These are phyloP conservation scores for Psilopsiagon aymara DNA, from an alignment of 2,113 vertebrate genomes.

Conservation along the genomic window DNA sequence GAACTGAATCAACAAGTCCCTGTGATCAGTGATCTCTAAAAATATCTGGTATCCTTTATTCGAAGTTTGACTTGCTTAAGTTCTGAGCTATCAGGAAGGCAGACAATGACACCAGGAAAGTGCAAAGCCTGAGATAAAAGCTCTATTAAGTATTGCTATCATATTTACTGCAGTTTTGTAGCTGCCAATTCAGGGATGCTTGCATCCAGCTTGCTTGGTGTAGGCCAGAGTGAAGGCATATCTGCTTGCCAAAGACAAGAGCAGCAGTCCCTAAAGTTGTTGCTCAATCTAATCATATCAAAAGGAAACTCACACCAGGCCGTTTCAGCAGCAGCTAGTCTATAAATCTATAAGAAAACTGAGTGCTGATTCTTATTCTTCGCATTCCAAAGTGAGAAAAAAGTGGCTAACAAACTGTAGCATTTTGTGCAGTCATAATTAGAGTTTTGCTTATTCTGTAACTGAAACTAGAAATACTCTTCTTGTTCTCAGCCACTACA, in stretches of 20 bases:
- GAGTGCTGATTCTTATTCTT: neutral
- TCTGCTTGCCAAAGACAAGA: neutral
- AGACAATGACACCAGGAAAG: neutral
- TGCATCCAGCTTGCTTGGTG: neutral
- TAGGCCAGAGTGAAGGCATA: neutral
- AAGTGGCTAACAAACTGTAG: neutral
- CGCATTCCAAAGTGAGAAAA: neutral
- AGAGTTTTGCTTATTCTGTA: neutral
- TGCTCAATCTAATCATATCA: neutral
- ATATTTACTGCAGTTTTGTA: neutral
- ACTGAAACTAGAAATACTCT: neutral
- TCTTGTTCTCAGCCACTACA: neutral
- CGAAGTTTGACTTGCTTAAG: neutral
- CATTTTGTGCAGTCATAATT: neutral
- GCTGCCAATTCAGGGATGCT: neutral
- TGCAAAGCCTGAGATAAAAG: neutral
- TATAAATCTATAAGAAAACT: neutral
- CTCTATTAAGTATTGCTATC: neutral
- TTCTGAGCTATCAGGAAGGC: neutral
- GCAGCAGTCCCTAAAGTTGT: neutral
- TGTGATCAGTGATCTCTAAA: neutral
- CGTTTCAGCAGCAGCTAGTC: neutral
- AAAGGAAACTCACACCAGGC: neutral
- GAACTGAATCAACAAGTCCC: neutral
- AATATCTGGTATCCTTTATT: neutral